phyloP scores from a whole-genome alignment of 2,797 vertebrate genomes.

The Sitta carolinensis region DNA sequence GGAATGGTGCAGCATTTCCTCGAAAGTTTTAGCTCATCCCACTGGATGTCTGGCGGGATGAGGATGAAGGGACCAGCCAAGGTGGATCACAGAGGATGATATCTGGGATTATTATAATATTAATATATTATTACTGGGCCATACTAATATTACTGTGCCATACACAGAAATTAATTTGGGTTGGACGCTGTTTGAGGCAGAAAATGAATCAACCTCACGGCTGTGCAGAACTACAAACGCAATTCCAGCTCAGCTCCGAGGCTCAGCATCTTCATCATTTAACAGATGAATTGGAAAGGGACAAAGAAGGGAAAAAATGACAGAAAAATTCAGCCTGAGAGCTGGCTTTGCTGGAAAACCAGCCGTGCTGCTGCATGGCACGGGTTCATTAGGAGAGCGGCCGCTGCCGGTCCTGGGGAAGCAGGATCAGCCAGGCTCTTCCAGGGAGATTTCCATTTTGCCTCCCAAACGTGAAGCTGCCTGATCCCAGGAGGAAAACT shows the following conservation, averaged over 20 bases:
- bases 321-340: neutral
- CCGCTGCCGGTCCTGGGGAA: neutral
- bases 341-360: neutral
- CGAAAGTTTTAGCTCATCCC: neutral
- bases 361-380: neutral
- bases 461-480: neutral
- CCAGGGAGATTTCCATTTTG: neutral
- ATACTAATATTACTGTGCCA: neutral
- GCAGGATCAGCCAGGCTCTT: neutral
- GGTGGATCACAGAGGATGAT: neutral
- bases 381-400: neutral
- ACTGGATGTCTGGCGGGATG: fast-evolving
- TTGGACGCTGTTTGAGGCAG: neutral
- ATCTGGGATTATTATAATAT: neutral
- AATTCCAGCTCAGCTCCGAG: fast-evolving
- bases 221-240: fast-evolving
- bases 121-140: neutral
- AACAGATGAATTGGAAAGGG: neutral
- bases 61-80: neutral
- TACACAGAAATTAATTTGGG: neutral
- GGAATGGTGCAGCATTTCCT: neutral
- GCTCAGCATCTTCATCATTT: neutral
- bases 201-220: neutral
- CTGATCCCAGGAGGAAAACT: neutral
- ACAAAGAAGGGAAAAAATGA: neutral